Conservation (phyloP, 30 jellyfish, hydroid and myxozoan species). For the Mastigias papua region DNA sequence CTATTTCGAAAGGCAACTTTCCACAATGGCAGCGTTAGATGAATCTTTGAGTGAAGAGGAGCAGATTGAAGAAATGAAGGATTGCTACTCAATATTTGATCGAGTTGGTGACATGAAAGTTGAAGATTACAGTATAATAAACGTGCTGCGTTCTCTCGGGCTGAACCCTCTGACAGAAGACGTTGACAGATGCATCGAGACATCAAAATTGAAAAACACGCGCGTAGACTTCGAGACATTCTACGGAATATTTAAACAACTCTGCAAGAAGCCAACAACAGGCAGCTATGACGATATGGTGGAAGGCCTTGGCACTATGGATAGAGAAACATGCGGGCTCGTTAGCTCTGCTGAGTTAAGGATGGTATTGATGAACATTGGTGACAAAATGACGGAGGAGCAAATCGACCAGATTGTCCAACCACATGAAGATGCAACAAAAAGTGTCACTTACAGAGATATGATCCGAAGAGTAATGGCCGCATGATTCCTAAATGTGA, state of each 20-base stretch:
- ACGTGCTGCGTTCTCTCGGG: conserved; percentile 95
- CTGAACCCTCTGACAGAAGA: conserved; percentile 88
- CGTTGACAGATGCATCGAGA: conserved; percentile 86
- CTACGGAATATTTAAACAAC: conserved; percentile 84
- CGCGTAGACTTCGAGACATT: conserved; percentile 95
- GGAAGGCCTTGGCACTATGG: conserved; percentile 91
- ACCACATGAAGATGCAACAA: conserved; percentile 93
- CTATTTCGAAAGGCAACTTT: background rate
- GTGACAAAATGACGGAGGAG: conserved; percentile 93
- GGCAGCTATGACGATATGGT: conserved; percentile 93
- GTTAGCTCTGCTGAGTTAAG: conserved; percentile 91
- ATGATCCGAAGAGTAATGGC: conserved; percentile 86
- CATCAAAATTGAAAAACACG: conserved; percentile 69
- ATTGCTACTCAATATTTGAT: conserved; percentile 88
- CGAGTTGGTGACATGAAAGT: conserved; percentile 91
- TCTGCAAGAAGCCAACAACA: conserved; percentile 66
- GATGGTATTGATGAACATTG: conserved; percentile 83
- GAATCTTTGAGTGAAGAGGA: conserved; percentile 70
- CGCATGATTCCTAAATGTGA: conserved; percentile 12
- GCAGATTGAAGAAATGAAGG: conserved; percentile 92
- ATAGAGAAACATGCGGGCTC: conserved; percentile 90
- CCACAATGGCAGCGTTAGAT: background rate
- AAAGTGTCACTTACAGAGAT: conserved; percentile 79
- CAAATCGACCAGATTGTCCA: conserved; percentile 75
- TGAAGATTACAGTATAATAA: conserved; percentile 65